A percentile compares a stretch with the other conserved stretches of the same genome.
Evolutionary conservation across 2,888 invertebrate species (phyloP).

Genomic region (Smittia aterrima): DNA sequence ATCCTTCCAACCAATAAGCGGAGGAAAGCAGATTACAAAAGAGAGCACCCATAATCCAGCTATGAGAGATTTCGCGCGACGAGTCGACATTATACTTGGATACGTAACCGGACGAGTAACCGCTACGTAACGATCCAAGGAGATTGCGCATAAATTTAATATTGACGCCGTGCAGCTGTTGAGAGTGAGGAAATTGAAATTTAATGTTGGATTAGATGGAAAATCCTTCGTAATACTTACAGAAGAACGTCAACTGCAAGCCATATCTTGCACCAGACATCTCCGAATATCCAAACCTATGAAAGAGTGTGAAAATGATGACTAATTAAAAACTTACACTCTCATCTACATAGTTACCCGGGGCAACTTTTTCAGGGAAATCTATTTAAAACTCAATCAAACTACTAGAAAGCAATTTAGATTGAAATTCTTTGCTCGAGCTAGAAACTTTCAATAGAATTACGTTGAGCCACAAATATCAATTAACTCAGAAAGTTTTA

Average conservation of each 20-base stretch:
- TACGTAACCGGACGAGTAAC: constrained; percentile 95
- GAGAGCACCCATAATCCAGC: constrained; percentile 93
- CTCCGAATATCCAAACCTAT: constrained; percentile 95
- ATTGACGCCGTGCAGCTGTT: constrained; percentile 86
- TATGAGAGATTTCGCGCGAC: constrained; percentile 80
- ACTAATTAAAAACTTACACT: background rate
- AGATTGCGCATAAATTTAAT: constrained; percentile 92
- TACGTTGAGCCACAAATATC: too few relatives aligned
- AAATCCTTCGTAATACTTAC: constrained; percentile 47
- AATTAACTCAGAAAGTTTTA: too few relatives aligned
- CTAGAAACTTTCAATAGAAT: too few relatives aligned
- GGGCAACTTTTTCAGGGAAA: too few relatives aligned
- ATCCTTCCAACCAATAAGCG: constrained; percentile 91
- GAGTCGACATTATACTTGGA: constrained; percentile 85
- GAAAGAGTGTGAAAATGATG: constrained; percentile 43
- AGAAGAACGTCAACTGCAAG: constrained; percentile 97
- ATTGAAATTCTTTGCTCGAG: too few relatives aligned
- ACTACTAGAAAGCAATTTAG: too few relatives aligned
- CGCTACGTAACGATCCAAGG: constrained; percentile 92
- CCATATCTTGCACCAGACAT: constrained; percentile 95
- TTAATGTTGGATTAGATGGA: background rate
- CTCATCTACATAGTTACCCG: too few relatives aligned
- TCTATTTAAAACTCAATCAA: too few relatives aligned
- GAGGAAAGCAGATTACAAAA: constrained; percentile 95
- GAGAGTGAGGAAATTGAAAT: background rate